These are phyloP conservation scores for Nesoenas mayeri DNA, from an alignment of 2,113 vertebrate species.

Conservation along the genomic window DNA sequence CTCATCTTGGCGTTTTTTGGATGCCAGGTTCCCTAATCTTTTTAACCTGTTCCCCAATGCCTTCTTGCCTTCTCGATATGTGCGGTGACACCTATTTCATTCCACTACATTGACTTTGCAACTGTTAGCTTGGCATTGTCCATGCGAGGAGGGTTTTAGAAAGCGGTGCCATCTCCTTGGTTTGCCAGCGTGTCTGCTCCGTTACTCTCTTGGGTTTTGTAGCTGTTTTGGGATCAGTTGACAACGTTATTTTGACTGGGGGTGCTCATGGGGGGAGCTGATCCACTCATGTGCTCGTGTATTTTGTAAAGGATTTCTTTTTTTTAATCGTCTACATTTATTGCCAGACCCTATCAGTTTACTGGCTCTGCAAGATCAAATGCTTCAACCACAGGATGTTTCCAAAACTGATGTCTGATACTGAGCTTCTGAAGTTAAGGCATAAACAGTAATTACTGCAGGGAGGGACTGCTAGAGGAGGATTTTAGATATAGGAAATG, in stretches of 20 bases:
- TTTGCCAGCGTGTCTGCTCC: neutral
- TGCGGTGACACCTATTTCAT: neutral
- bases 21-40: neutral
- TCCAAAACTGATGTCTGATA: slow-evolving; percentile 65
- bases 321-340: neutral
- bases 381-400: slow-evolving; percentile 60
- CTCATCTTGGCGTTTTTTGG: neutral
- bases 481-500: slow-evolving; percentile 26
- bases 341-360: slow-evolving; percentile 28
- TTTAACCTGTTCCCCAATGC: neutral
- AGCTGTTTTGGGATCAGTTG: neutral
- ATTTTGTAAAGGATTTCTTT: neutral
- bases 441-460: slow-evolving; percentile 67
- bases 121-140: neutral
- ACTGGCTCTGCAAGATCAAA: slow-evolving; percentile 37
- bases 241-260: neutral
- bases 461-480: slow-evolving; percentile 35
- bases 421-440: slow-evolving; percentile 52
- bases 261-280: neutral
- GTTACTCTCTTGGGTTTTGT: neutral
- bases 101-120: neutral
- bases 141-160: neutral
- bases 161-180: neutral
- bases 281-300: fast-evolving
- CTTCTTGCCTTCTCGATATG: neutral